Base-by-base conservation (phyloP, 2,113 vertebrate species). In the Macquaria ambigua region DNA sequence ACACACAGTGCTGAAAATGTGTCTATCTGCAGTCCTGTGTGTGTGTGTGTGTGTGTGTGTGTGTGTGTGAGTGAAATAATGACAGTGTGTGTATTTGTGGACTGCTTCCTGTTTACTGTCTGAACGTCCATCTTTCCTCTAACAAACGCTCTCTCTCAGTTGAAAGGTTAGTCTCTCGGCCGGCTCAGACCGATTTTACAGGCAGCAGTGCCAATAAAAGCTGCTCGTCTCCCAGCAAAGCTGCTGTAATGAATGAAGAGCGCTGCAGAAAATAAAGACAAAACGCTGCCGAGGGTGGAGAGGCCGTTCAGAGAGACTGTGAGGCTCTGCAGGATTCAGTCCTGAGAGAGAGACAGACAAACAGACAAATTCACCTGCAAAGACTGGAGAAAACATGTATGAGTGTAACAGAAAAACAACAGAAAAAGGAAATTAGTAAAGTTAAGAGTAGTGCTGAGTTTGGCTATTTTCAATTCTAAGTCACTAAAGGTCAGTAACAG, bases 111-210 rank as follows among this genome's bases (percentile, higher is more conserved):
- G 83, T 90, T 87, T 87, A 83, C 77, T 46, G 77, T 39, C 64
- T 69, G 69, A 41, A 83, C 53, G 41, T 67, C 87, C 63, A 71
- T 83, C 79, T 78, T n/a, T 63, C 46, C 69, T 72, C 79, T 79
- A 87, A 90, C 84, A 87, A 84, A 50, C 69, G 16, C 75, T 18
- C 64, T 43, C 66, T 28, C 43, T 39, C 67, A 16, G 48, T 72
- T 58, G 74, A 84, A 81, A 84, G 86, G 81, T 86, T 84, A 79
- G 70, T 78, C 66, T 90, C 85, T 87, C 53, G 12, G 56, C 68
- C n/a, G 0, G 5, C 72, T 59, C 69, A n/a, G 69, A 75, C 14
- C 21, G 20, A 81, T 83, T 86, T 81, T 77, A 83, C 73, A 83
- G 83, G 69, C 74, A 62, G 75, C 75, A 3, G 75, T 73, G 76